These are phyloP conservation scores for Hycleus cichorii DNA, from an alignment of 1,140 invertebrate genomes.

Conservation along the genomic window DNA sequence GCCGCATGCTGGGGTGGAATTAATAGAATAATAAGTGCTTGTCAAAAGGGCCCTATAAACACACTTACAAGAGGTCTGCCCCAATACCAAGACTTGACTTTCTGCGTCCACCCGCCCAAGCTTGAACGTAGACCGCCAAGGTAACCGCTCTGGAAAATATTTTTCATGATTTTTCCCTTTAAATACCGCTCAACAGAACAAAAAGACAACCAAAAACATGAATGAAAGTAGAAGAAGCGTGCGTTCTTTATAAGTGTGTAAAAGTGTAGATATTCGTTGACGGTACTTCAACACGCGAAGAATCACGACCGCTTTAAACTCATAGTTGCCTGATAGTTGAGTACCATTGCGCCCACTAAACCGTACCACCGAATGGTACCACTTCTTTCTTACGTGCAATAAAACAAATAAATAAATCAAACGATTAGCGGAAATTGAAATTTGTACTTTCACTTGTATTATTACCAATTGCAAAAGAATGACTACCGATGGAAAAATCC, in stretches of 20 bases:
- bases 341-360: constrained; percentile 9
- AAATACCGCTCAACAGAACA: neutral
- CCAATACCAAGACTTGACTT: constrained; percentile 92
- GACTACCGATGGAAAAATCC: too few relatives aligned
- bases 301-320: neutral
- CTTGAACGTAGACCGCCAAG: constrained; percentile 83
- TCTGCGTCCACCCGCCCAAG: constrained; percentile 85
- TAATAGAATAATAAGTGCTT: constrained; percentile 5
- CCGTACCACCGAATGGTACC: constrained; percentile 1
- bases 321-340: constrained; percentile 5
- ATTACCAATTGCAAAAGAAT: too few relatives aligned
- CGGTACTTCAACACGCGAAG: too few relatives aligned
- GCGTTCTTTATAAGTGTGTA: too few relatives aligned
- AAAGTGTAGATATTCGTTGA: too few relatives aligned
- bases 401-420: too few relatives aligned
- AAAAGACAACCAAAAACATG: too few relatives aligned
- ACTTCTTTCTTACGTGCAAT: too few relatives aligned
- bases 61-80: constrained; percentile 87
- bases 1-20: constrained; percentile 20
- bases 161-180: neutral
- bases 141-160: constrained; percentile 69
- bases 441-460: too few relatives aligned
- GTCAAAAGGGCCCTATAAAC: constrained; percentile 23
- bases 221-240: too few relatives aligned
- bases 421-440: too few relatives aligned